phyloP scores from a whole-genome alignment of 2,888 invertebrate genomes.

The Epinotia bilunana region DNA sequence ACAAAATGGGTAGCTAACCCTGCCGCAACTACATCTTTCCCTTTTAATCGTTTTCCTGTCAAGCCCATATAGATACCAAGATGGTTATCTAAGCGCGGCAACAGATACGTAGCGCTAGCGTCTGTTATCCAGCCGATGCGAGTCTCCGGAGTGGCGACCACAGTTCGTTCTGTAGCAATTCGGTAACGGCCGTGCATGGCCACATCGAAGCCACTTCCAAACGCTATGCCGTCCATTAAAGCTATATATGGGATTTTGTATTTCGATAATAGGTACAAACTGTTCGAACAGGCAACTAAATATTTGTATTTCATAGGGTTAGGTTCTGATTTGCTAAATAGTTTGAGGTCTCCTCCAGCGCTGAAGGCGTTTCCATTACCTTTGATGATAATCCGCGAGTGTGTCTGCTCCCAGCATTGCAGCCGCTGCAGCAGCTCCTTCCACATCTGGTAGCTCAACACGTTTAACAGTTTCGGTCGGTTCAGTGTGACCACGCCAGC shows the following conservation, averaged over 20 bases:
- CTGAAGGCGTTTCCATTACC: constrained; percentile 94
- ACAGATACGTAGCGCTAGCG: constrained; percentile 93
- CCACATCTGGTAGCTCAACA: constrained; percentile 87
- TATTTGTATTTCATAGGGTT: constrained; percentile 85
- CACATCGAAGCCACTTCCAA: constrained; percentile 96
- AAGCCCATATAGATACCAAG: constrained; percentile 92
- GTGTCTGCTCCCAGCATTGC: constrained; percentile 87
- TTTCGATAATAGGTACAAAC: constrained; percentile 65
- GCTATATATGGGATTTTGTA: constrained; percentile 93
- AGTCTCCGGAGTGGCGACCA: constrained; percentile 98
- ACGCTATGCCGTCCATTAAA: constrained; percentile 94
- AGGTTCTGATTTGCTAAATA: constrained; percentile 75
- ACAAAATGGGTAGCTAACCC: constrained; percentile 94
- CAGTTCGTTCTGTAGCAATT: constrained; percentile 94
- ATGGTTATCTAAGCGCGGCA: constrained; percentile 90
- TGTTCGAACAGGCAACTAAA: constrained; percentile 90
- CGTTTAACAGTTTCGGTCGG: constrained; percentile 87
- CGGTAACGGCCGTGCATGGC: constrained; percentile 94
- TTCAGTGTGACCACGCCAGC: constrained; percentile 86
- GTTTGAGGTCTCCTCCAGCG: constrained; percentile 95
- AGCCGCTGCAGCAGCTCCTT: constrained; percentile 87
- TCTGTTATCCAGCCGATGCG: constrained; percentile 96
- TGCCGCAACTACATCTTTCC: constrained; percentile 89
- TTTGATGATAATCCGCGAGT: constrained; percentile 86
- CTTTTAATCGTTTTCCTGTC: constrained; percentile 83